These are phyloP conservation scores for Eilema caniola DNA, from an alignment of 2,888 invertebrate genomes.

Conservation along the genomic window DNA sequence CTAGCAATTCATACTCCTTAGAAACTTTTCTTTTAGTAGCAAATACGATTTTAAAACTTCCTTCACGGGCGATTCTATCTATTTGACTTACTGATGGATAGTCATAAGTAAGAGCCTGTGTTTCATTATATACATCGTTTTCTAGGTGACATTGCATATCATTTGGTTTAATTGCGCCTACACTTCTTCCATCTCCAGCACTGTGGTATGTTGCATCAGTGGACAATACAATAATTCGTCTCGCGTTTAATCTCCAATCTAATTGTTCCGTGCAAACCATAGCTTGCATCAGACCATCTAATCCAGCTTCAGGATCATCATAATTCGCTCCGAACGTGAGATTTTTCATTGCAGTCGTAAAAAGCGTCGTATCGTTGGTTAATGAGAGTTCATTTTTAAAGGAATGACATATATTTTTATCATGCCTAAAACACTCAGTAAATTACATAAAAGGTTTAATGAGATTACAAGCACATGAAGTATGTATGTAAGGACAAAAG, in stretches of 20 bases:
- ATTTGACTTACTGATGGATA: conserved; percentile 93
- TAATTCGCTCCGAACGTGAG: conserved; percentile 81
- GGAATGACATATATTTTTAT: conserved; percentile 42
- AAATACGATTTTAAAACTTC: conserved; percentile 93
- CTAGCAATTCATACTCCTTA: conserved; percentile 83
- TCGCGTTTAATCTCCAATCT: conserved; percentile 91
- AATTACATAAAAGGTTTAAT: too few species aligned
- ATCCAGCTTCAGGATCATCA: conserved; percentile 93
- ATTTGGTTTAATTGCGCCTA: conserved; percentile 89
- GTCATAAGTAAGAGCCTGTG: conserved; percentile 86
- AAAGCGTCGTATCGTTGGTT: conserved; percentile 79
- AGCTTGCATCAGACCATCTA: conserved; percentile 96
- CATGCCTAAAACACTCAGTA: not conserved
- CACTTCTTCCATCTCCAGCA: conserved; percentile 93
- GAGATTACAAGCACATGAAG: too few species aligned
- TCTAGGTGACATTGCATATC: conserved; percentile 90
- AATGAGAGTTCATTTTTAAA: conserved; percentile 92
- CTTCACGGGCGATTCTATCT: conserved; percentile 87
- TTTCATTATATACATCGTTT: conserved; percentile 76
- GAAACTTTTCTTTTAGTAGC: conserved; percentile 85
- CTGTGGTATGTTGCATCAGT: conserved; percentile 93
- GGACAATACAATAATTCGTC: conserved; percentile 91
- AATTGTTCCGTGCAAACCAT: conserved; percentile 90
- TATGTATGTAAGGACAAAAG: too few species aligned
- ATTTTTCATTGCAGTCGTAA: conserved; percentile 19